Base-by-base conservation (phyloP, 2,113 vertebrate genomes). In the Hemichromis elongatus region DNA sequence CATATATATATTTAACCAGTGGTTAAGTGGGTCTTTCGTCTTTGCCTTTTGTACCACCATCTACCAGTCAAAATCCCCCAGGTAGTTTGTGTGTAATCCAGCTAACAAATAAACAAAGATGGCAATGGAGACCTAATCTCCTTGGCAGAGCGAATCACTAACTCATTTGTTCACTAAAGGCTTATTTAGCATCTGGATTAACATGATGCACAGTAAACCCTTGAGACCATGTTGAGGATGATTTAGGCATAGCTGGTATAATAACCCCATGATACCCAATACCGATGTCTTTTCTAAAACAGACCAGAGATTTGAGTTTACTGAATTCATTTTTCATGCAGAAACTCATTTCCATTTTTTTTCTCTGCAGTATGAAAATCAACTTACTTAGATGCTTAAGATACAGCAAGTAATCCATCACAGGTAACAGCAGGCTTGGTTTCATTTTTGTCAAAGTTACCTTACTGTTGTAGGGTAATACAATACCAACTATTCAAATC, bases 341-440 rank as follows among this genome's bases (percentile, higher is more conserved):
- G n/a, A 55, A 77, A 61, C 5, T 12, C 8, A 70, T 83, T 86
- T 59, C 42, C 54, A 59, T 87, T 30, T 9, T 19, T n/a, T 70
- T 70, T 81, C 37, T 56, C 59, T n/a, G 9, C 37, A 86, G 28
- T 54, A 63, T 9, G 12, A 56, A 73, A 84, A 73, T 75, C 45
- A 52, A n/a, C 37, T n/a, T 26, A 45, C 37, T 30, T 40, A 55
- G 50, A 82, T 77, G 50, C 3, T 33, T 66, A 50, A 53, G 40
- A 53, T 47, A 30, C 28, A 78, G 16, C 8, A 10, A 61, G 68
- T 80, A 70, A 86, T 86, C 84, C 63, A 91, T 89, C 82, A 88
- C 45, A 73, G 53, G 18, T 19, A 77, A 66, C 55, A 50, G 50
- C 40, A 28, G 8, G 12, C 12, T 75, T 35, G 47, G 12, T 52